Evolutionary conservation across 2,113 vertebrate species (phyloP), one percentile per base, ranked within the genome.

Genomic region (Butorides virescens): DNA sequence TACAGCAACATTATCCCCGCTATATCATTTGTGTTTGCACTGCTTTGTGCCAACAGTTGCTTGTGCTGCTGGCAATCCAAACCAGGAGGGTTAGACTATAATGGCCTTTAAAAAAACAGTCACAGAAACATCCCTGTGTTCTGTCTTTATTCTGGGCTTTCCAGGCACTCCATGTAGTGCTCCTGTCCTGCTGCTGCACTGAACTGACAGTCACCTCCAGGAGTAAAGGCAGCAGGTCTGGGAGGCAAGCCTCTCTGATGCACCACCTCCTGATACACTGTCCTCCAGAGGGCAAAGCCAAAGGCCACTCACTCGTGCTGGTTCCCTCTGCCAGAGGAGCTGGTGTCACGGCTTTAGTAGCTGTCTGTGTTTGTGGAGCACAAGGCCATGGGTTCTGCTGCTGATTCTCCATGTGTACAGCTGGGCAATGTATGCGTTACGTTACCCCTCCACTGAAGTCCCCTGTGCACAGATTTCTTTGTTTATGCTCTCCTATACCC

Each of bases 381-480:
- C 16, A 32, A 67, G 70, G 20, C 36, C 37, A 30, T 0, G 3
- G 30, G 34, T 68, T 63, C 61, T 37, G 49, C 15, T 0, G 0
- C 39, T 27, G 44, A 30, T 42, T 56, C 53, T 78, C 19, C 37
- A 2, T 17, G 30, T 23, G 30, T 52, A 16, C 42, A 34, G 25
- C 11, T 75, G 32, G 27, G 16, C 0, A 0, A n/a, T 32, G 7
- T 34, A 9, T 1, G 1, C 19, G 4, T 65, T 47, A n/a, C 0
- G 0, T 20, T 44, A 25, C n/a, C 14, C 9, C 27, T 75, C 21
- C 46, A 37, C 19, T 63, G 36, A 53, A 90, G 37, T 65, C 10
- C 27, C 20, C 17, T 25, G 49, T 26, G 68, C 26, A 12, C 49
- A 44, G 11, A 47, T 29, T 52, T 47, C 26, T 82, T 63, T 62